Percentiles rank a stretch among this genome's conserved stretches.
Conservation (phyloP, 2,797 vertebrate species). For the Enteromius paludinosus region DNA sequence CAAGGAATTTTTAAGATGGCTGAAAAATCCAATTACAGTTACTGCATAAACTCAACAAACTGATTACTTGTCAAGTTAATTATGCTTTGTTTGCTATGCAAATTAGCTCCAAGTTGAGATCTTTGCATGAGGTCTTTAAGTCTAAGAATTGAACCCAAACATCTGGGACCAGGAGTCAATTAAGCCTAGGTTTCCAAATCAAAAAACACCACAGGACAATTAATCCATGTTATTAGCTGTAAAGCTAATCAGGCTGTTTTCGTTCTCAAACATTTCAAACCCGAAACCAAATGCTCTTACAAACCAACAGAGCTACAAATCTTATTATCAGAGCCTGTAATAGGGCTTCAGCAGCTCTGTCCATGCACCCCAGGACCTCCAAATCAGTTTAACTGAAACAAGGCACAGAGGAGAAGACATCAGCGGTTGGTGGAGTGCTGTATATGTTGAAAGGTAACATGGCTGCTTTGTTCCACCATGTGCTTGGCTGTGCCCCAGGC, state of each 20-base stretch:
- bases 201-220: background rate
- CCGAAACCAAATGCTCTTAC: constrained; percentile 7
- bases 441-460: constrained; percentile 27
- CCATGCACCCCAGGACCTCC: constrained; percentile 3
- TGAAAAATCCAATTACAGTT: constrained; percentile 79
- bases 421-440: constrained; percentile 15
- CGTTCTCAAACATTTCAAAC: background rate
- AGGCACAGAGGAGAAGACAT: constrained; percentile 30
- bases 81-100: constrained; percentile 75
- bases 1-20: background rate
- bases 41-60: constrained; percentile 75
- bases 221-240: constrained; percentile 31
- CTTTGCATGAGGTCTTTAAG: constrained; percentile 60
- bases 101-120: constrained; percentile 67
- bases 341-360: background rate
- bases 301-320: background rate
- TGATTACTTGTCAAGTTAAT: constrained; percentile 77
- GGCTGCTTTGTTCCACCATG: constrained; percentile 36
- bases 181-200: constrained; percentile 33
- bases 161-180: constrained; percentile 9
- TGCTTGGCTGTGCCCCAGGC: constrained; percentile 43
- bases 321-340: constrained; percentile 21
- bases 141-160: constrained; percentile 58
- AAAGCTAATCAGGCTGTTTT: constrained; percentile 13
- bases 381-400: constrained; percentile 26